Evolutionary conservation across 2,113 vertebrate species (phyloP).

Genomic region (Chroicocephalus ridibundus): DNA sequence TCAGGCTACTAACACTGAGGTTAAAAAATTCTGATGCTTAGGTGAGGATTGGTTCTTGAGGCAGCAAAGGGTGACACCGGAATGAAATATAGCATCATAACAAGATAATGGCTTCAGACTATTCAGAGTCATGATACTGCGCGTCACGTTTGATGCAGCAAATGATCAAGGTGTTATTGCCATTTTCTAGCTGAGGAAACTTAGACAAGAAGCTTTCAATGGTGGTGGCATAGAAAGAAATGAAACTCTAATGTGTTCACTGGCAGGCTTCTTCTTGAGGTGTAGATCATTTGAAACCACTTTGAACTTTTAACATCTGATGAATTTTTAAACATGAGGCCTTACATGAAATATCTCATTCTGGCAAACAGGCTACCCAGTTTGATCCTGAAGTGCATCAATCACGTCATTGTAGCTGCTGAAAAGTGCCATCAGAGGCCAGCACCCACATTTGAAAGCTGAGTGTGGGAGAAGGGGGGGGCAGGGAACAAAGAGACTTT

Average conservation of each 20-base stretch:
- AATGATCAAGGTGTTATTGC: not conserved
- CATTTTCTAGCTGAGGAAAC: not conserved
- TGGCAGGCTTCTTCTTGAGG: not conserved
- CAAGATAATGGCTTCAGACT: not conserved
- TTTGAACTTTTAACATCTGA: not conserved
- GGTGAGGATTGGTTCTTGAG: not conserved
- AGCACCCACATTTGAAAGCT: conserved; percentile 30
- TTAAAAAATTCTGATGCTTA: not conserved
- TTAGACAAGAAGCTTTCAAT: not conserved
- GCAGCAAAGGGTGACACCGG: not conserved
- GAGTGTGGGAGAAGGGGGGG: not conserved
- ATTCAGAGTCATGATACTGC: not conserved
- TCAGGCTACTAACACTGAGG: not conserved
- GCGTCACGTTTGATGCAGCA: not conserved
- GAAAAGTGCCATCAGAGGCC: not conserved
- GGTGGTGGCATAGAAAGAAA: not conserved
- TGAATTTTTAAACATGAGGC: not conserved
- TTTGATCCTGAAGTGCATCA: not conserved
- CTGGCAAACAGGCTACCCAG: not conserved
- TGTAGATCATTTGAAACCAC: not conserved
- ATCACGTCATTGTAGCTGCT: not conserved
- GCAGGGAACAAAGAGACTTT: not conserved
- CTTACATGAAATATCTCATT: not conserved
- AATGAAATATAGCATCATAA: not conserved
- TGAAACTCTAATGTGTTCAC: not conserved